These are phyloP conservation scores for Shargacucullia verbasci DNA, from an alignment of 2,888 invertebrate genomes.

Conservation along the genomic window DNA sequence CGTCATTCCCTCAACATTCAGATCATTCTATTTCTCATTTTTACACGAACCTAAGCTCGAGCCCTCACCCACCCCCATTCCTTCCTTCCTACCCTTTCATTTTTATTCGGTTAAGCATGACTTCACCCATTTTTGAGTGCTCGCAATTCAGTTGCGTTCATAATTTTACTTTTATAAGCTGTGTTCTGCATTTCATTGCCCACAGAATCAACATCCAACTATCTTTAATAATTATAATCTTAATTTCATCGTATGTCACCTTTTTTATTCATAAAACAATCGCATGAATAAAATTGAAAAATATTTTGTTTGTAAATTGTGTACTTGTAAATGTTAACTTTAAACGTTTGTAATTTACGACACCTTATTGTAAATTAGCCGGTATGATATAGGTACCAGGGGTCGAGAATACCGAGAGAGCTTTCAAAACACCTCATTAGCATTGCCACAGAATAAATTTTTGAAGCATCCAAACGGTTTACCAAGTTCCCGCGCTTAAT, in stretches of 20 bases:
- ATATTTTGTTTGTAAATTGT: background rate
- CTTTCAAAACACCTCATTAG: conserved; percentile 66
- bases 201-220: too few species aligned
- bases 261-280: too few species aligned
- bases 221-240: too few species aligned
- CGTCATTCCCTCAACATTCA: conserved; percentile 27
- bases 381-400: conserved; percentile 53
- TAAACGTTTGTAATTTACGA: background rate
- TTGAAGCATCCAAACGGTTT: conserved; percentile 44
- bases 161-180: conserved; percentile 17
- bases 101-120: conserved; percentile 28
- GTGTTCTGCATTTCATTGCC: too few species aligned
- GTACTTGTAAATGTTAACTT: background rate
- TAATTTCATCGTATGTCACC: too few species aligned
- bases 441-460: conserved; percentile 66
- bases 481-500: conserved; percentile 51
- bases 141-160: conserved; percentile 13
- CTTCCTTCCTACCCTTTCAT: conserved; percentile 9
- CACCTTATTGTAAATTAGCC: conserved; percentile 46
- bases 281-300: background rate
- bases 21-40: conserved; percentile 43
- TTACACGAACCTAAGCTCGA: conserved; percentile 6
- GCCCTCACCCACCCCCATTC: too few species aligned
- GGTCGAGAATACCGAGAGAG: conserved; percentile 43
- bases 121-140: conserved; percentile 33